A percentile compares a stretch with the other conserved stretches of the same genome.
These are phyloP conservation scores for Hydrozoanthus gracilis DNA, from an alignment of 92 coral and sea anemone genomes.

Conservation along the genomic window DNA sequence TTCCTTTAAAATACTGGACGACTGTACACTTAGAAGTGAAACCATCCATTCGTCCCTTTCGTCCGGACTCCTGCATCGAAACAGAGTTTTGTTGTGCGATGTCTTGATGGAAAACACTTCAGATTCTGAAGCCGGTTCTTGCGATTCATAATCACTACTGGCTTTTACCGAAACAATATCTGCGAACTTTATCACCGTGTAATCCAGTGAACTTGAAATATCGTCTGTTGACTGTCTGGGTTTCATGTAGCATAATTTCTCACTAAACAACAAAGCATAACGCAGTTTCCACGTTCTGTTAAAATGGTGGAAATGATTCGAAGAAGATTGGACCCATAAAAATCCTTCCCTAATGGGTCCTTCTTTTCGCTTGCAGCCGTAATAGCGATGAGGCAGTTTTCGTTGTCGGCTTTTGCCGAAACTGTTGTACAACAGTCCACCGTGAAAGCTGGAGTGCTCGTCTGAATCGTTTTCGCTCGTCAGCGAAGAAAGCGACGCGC, in stretches of 20 bases:
- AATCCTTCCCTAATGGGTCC: conserved; percentile 32
- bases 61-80: conserved; percentile 24
- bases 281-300: conserved; percentile 38
- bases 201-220: neutral
- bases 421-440: conserved; percentile 24
- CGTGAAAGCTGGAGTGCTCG: neutral
- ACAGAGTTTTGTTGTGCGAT: conserved; percentile 7
- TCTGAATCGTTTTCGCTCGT: conserved; percentile 6
- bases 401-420: conserved; percentile 20
- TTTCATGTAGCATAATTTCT: conserved; percentile 30
- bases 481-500: conserved; percentile 4
- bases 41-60: conserved; percentile 44
- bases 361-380: conserved; percentile 33
- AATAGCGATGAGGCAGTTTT: conserved; percentile 42
- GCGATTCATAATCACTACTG: conserved; percentile 12
- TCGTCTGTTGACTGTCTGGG: conserved; percentile 21
- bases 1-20: conserved; percentile 40
- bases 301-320: neutral
- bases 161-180: conserved; percentile 41
- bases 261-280: conserved; percentile 22
- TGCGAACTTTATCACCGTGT: conserved; percentile 31
- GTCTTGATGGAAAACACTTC: conserved; percentile 30
- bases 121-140: neutral
- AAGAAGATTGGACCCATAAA: conserved; percentile 35
- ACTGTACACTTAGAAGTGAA: conserved; percentile 29